These are phyloP conservation scores for Eublepharis macularius DNA, from an alignment of 2,113 vertebrate genomes.

Conservation along the genomic window DNA sequence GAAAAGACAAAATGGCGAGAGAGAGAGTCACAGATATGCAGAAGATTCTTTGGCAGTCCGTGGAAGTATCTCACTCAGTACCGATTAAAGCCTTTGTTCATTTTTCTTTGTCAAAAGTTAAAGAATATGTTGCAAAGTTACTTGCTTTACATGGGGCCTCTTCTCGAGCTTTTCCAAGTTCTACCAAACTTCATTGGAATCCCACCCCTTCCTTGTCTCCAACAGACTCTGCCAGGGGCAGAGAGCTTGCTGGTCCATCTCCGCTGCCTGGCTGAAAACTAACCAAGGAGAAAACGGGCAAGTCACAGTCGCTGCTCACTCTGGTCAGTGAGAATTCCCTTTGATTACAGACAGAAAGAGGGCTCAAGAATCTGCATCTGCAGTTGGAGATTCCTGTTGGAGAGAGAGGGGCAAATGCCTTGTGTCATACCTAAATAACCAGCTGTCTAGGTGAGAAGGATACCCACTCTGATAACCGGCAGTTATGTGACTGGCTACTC, in stretches of 20 bases:
- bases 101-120: background rate
- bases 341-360: background rate
- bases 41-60: background rate
- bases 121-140: background rate
- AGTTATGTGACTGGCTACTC: no score
- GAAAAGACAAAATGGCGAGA: background rate
- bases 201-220: background rate
- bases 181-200: background rate
- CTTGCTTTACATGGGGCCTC: no score
- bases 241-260: background rate
- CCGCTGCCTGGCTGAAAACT: background rate
- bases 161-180: no score
- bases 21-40: background rate
- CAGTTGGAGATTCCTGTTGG: background rate
- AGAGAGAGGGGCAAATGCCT: background rate
- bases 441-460: slow-evolving; percentile 14
- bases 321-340: background rate
- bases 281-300: background rate
- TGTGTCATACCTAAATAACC: accelerated
- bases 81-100: background rate
- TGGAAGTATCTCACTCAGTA: background rate
- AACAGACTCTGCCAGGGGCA: background rate
- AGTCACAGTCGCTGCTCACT: background rate
- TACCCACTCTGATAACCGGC: slow-evolving; percentile 17
- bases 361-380: background rate